Conservation (phyloP, 2,113 vertebrate species). For the Engraulis encrasicolus region DNA sequence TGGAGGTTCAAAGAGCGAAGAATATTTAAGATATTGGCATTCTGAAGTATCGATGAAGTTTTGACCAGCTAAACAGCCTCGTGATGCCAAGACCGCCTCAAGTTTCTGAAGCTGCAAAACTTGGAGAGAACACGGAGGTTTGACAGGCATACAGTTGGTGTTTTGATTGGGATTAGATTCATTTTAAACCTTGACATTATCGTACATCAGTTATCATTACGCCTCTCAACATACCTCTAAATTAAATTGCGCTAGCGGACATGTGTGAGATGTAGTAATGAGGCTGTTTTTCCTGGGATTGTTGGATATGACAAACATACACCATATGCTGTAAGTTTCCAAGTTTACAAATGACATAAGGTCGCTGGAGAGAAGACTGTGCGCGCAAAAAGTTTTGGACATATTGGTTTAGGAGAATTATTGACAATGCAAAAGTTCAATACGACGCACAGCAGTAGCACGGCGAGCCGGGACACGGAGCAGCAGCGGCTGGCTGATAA, state of each 20-base stretch:
- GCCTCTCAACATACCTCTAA: background rate
- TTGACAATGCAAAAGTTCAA: slow-evolving; percentile 73
- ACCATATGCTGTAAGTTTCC: background rate
- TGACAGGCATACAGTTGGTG: slow-evolving; percentile 1
- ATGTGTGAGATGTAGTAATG: background rate
- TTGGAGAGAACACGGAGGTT: background rate
- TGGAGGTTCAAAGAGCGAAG: background rate
- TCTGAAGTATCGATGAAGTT: background rate
- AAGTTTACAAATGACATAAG: slow-evolving; percentile 15
- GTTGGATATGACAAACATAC: background rate
- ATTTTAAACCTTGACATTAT: background rate
- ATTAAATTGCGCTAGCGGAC: background rate
- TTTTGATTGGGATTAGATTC: background rate
- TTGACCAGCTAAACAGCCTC: background rate
- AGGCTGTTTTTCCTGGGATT: background rate
- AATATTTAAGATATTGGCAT: background rate
- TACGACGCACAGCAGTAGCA: slow-evolving; percentile 57
- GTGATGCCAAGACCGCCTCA: slow-evolving; percentile 20
- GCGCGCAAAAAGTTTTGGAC: background rate
- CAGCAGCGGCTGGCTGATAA: slow-evolving; percentile 70
- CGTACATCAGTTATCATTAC: background rate
- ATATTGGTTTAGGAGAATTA: background rate
- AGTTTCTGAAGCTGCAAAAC: background rate
- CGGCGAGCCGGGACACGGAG: slow-evolving; percentile 70
- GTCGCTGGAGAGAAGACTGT: background rate